Base-by-base conservation (phyloP, 2,797 vertebrate genomes). In the Malacoraja senta region DNA sequence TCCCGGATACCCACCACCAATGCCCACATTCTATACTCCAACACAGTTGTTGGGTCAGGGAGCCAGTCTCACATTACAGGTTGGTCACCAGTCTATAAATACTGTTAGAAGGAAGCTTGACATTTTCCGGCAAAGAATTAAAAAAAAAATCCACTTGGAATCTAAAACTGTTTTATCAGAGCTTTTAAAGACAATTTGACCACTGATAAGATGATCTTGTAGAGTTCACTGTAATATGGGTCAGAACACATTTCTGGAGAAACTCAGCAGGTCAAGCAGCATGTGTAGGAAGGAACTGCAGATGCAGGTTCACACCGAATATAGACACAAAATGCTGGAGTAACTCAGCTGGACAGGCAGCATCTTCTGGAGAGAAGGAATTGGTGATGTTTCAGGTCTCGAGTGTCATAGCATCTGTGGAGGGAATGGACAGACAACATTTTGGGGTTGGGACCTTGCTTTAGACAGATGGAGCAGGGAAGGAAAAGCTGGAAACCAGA, bases 41-140 rank as follows among this genome's bases (percentile, higher is more conserved):
- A 58, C 95, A 32, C 96, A 96, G 95, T 95, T 96, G 96, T 95
- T 95, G 95, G 94, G 94, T 94, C 93, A 93, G 93, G 95, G 94
- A 95, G 72, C 94, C 94, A 94, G 93, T 94, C 94, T 95, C 94
- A 94, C 95, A 94, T 96, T 95, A 95, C 95, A 79, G 83, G 93
- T 94, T 95, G 95, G 95, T 96, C 95, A 96, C 93, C 93, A 93
- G 95, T 95, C 96, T 96, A 96, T 96, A 95, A 95, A 96, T 96
- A 96, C 95, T 94, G 61, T 88, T 15, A 88, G 15, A 3, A n/a
- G 7, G n/a, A n/a, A 68, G 65, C n/a, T 88, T 68, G 83, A 86
- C 17, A 1, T 13, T 24, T 88, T 35, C 84, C 84, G 38, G 61
- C 29, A 32, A 68, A 88, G 84, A 68, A 65, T 32, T n/a, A 68